Conservation (phyloP, 2,113 vertebrate genomes). For the Tachycineta bicolor region DNA sequence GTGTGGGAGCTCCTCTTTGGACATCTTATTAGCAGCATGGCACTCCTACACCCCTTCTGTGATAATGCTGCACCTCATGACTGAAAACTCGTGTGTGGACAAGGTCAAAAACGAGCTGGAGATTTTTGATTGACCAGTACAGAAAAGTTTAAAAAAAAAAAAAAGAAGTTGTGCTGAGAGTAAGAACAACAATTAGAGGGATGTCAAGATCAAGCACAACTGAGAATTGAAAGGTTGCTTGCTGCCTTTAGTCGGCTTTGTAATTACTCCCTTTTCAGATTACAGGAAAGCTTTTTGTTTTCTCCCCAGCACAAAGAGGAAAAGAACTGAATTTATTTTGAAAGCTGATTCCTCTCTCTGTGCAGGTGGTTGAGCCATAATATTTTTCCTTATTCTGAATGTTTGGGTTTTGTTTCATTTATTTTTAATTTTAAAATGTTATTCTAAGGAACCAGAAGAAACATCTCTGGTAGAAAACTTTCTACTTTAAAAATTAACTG, state of each 20-base stretch:
- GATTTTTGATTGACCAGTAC: background rate
- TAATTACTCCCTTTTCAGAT: conserved; percentile 19
- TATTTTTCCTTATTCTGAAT: background rate
- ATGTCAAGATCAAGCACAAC: background rate
- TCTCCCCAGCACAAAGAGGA: background rate
- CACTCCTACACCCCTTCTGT: background rate
- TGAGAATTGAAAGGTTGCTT: background rate
- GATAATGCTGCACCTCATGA: background rate
- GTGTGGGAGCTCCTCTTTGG: background rate
- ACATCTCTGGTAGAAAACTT: background rate
- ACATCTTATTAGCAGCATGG: background rate
- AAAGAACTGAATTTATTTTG: conserved; percentile 53
- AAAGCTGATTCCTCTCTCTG: background rate
- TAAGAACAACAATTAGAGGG: background rate
- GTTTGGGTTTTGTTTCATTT: background rate
- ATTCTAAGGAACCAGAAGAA: background rate
- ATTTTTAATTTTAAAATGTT: background rate
- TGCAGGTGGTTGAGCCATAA: background rate
- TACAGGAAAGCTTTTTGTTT: background rate
- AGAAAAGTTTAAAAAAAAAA: background rate
- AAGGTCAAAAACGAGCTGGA: conserved; percentile 23
- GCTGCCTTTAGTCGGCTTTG: conserved; percentile 30
- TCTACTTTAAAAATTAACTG: background rate
- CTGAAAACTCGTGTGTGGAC: background rate
- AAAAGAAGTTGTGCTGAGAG: background rate